phyloP scores from a whole-genome alignment of 1,140 invertebrate genomes.

The Lerema accius region DNA sequence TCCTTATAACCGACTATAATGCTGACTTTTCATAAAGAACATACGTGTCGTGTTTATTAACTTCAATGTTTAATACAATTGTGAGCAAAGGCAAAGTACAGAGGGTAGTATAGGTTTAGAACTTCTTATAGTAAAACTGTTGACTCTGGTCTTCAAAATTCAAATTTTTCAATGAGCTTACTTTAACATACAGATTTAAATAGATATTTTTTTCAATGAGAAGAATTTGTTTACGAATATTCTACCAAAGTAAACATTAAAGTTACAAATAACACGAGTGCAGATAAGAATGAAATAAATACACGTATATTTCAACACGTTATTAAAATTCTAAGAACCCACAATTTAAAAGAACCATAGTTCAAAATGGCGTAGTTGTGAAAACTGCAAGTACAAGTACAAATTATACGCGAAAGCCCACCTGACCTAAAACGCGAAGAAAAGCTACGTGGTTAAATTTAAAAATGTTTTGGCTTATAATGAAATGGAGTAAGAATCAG shows the following conservation, averaged over 20 bases:
- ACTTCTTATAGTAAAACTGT: too few relatives aligned
- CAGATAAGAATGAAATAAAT: neutral
- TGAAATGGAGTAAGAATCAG: too few relatives aligned
- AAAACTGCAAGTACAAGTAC: neutral
- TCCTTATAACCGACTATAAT: conserved; percentile 37
- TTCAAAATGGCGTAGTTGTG: neutral
- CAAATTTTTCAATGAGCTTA: too few relatives aligned
- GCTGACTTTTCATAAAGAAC: conserved; percentile 34
- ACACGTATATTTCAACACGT: neutral
- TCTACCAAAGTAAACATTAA: too few relatives aligned
- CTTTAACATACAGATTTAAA: too few relatives aligned
- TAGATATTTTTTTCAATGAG: too few relatives aligned
- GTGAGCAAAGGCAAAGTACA: too few relatives aligned
- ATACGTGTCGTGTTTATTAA: conserved; percentile 15
- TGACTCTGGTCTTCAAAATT: too few relatives aligned
- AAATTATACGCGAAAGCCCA: neutral
- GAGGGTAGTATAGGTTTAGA: too few relatives aligned
- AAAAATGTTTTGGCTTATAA: neutral
- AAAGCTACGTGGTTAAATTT: neutral
- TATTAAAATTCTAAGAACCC: neutral
- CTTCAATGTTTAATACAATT: neutral
- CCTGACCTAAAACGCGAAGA: neutral
- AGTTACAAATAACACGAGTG: neutral
- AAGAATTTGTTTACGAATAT: too few relatives aligned
- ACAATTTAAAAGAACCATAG: neutral